phyloP scores from a whole-genome alignment of 2,888 invertebrate species.

The Vanessa cardui region DNA sequence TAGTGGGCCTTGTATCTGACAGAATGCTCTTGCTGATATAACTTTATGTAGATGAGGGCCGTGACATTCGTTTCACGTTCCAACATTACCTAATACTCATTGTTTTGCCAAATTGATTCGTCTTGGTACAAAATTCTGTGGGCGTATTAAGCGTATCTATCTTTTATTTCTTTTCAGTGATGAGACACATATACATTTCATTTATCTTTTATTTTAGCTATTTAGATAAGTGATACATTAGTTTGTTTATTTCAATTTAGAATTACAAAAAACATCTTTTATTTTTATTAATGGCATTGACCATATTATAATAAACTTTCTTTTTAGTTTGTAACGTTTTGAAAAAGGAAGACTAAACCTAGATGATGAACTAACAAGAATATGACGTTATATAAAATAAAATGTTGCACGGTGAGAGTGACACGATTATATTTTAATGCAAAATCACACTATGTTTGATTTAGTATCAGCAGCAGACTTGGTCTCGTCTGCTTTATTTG shows the following conservation, averaged over 20 bases:
- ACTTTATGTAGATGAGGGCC: slow-evolving; percentile 50
- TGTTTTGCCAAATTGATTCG: slow-evolving; percentile 38
- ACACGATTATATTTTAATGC: background rate
- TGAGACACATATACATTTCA: slow-evolving; percentile 8
- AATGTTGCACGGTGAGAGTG: too few species aligned
- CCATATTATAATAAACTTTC: too few species aligned
- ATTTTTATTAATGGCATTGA: too few species aligned
- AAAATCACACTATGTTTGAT: slow-evolving; percentile 19
- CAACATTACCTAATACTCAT: slow-evolving; percentile 52
- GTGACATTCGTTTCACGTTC: slow-evolving; percentile 60
- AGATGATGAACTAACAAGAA: too few species aligned
- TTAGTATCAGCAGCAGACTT: slow-evolving; percentile 32
- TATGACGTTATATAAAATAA: background rate
- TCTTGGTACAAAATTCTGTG: slow-evolving; percentile 32
- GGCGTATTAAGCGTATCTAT: slow-evolving; percentile 41
- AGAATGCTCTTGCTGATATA: slow-evolving; percentile 15
- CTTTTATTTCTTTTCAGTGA: slow-evolving; percentile 11
- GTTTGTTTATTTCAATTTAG: too few species aligned
- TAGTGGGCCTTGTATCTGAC: background rate
- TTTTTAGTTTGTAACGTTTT: too few species aligned
- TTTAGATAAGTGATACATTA: too few species aligned
- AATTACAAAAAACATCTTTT: too few species aligned
- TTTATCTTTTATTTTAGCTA: background rate
- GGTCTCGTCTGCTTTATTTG: slow-evolving; percentile 36
- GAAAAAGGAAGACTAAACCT: too few species aligned